Conservation (phyloP, 2,888 invertebrate species). For the Galeopsomyia nigrocyanea region DNA sequence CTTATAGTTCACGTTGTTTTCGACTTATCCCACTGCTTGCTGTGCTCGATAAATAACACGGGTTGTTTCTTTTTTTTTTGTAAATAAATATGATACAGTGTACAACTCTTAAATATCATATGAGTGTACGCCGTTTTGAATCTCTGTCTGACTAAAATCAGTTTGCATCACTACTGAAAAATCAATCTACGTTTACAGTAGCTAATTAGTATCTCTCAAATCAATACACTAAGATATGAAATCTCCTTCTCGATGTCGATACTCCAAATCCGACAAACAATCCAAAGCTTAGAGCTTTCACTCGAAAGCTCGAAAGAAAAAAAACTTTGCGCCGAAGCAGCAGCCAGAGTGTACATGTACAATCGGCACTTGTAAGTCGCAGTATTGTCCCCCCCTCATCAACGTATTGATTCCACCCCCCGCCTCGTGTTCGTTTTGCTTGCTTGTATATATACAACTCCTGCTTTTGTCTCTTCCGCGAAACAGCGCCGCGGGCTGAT, state of each 20-base stretch:
- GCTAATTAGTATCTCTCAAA: background rate
- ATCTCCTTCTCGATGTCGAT: too few relatives aligned
- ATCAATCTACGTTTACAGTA: background rate
- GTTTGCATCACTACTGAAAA: background rate
- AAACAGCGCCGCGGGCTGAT: constrained; percentile 27
- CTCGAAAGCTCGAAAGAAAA: background rate
- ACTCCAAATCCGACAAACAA: too few relatives aligned
- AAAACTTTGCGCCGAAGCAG: background rate
- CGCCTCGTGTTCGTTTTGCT: background rate
- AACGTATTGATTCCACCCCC: constrained; percentile 1
- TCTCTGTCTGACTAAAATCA: background rate
- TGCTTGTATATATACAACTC: background rate
- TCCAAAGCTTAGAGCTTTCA: background rate
- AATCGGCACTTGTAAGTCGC: constrained; percentile 16
- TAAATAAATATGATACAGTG: too few relatives aligned
- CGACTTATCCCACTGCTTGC: too few relatives aligned
- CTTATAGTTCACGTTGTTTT: too few relatives aligned
- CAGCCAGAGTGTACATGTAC: background rate
- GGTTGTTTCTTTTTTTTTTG: too few relatives aligned
- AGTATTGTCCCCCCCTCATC: background rate
- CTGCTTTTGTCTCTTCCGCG: constrained; percentile 22
- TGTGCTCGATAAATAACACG: too few relatives aligned
- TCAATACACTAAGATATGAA: too few relatives aligned
- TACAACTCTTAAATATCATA: too few relatives aligned
- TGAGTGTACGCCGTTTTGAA: too few relatives aligned